Conservation (phyloP, 2,113 vertebrate species). For the Jacana jacana region DNA sequence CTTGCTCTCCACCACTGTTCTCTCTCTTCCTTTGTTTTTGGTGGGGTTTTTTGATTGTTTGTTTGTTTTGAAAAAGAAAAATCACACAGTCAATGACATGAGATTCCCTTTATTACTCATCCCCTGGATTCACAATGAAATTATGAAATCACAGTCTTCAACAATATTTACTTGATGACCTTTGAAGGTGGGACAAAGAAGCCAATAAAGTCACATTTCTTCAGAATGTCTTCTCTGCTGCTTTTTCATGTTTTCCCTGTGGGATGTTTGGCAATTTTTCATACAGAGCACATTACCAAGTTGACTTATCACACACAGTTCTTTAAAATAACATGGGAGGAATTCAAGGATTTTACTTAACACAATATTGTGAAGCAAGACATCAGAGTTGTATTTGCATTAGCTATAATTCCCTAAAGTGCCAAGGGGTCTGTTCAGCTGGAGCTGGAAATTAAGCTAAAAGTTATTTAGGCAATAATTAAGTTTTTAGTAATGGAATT, state of each 20-base stretch:
- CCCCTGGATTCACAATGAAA: not conserved
- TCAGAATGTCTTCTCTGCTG: not conserved
- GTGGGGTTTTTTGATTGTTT: not conserved
- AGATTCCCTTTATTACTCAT: not conserved
- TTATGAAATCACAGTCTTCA: not conserved
- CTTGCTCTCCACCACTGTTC: not conserved
- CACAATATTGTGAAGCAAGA: not conserved
- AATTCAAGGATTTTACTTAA: constrained; percentile 12
- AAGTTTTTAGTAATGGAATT: not conserved
- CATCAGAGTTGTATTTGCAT: not conserved
- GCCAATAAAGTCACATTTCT: constrained; percentile 42
- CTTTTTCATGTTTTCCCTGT: constrained; percentile 36
- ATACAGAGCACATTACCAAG: constrained; percentile 1
- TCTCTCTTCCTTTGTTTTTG: not conserved
- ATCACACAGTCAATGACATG: not conserved
- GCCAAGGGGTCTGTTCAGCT: not conserved
- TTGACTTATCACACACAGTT: not conserved
- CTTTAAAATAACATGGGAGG: constrained; percentile 33
- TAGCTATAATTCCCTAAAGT: not conserved
- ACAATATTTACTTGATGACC: not conserved
- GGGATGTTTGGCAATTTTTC: constrained; percentile 40
- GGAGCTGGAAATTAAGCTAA: not conserved
- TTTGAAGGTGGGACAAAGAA: constrained; percentile 27
- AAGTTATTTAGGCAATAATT: constrained; percentile 3
- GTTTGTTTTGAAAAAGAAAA: not conserved